phyloP scores from a whole-genome alignment of 1,140 invertebrate genomes.

The Harlomillsia oculata region DNA sequence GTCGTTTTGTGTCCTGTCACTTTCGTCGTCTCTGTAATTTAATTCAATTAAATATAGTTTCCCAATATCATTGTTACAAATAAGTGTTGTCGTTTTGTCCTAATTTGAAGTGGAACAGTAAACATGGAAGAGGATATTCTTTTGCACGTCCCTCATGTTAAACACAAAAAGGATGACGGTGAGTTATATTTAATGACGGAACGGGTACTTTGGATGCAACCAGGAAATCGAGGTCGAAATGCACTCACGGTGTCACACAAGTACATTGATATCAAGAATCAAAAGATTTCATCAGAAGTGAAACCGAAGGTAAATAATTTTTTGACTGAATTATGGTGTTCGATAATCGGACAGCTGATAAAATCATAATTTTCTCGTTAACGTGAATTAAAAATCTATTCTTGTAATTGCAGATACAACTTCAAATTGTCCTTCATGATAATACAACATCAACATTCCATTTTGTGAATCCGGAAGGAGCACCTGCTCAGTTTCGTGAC shows the following conservation, averaged over 20 bases:
- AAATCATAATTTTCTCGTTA: no score
- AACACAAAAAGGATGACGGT: slow-evolving; percentile 92
- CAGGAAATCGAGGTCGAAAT: slow-evolving; percentile 68
- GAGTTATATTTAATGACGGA: slow-evolving; percentile 92
- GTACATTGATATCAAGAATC: slow-evolving; percentile 93
- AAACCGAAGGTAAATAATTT: no score
- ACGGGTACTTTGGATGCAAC: slow-evolving; percentile 82
- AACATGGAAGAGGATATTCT: slow-evolving; percentile 96
- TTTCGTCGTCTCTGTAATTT: no score
- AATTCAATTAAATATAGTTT: no score
- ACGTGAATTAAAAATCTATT: no score
- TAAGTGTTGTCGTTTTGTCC: no score
- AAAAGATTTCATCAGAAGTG: slow-evolving; percentile 96
- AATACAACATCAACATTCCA: slow-evolving; percentile 93
- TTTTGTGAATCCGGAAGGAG: slow-evolving; percentile 80
- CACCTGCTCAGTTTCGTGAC: slow-evolving; percentile 73
- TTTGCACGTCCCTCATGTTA: slow-evolving; percentile 79
- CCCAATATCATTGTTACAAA: no score
- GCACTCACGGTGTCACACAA: slow-evolving; percentile 83
- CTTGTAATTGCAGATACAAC: no score
- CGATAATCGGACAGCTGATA: no score
- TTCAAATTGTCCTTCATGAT: slow-evolving; percentile 94
- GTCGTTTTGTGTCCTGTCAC: no score
- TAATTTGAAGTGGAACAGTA: no score
- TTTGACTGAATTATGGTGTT: no score